Base-by-base conservation (phyloP, 2,888 invertebrate species). In the Gari tellinella region DNA sequence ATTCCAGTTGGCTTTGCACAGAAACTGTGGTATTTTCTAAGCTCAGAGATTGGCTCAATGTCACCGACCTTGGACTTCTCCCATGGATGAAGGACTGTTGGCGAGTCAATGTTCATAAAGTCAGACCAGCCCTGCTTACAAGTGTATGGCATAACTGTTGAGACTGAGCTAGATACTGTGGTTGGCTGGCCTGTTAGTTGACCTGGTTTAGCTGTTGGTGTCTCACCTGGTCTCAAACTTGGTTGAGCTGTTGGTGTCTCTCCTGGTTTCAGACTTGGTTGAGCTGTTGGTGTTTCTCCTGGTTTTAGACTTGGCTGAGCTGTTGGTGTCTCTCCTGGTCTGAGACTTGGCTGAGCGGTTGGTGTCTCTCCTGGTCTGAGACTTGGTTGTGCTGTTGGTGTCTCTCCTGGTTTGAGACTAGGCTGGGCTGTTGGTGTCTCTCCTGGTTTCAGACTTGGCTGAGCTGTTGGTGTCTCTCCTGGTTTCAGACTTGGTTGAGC, bases 1-100 rank as follows among this genome's bases (percentile, higher is more conserved):
- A 90, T 88, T n/a, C 85, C 81, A 0, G 74, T 74, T 4, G 87
- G 87, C 19, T 78, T 66, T 14, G 84, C 85, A 67, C 87, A 87
- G 85, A 87, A 87, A 38, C 85, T 80, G 72, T 85, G 79, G 56
- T 78, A 80, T 31, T 80, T 70, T 38, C 85, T 62, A 23, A 87
- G 72, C 26, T 80, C 83, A 14, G 60, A 53, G 17, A 86, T 61
- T 19, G 80, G 43, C 60, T 87, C 87, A 61, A 76, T 73, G 66
- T 87, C 87, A 25, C 87, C 87, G 3, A 63, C 51, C 2, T 78
- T 80, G 4, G 66, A 58, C 5, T 48, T 43, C 51, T 85, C 85
- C 46, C 63, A 75, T 5, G 60, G 10, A 17, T 73, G 74, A 14
- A 53, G 53, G n/a, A 38, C 38, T 5, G 43, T 52, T 19, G 87